phyloP scores from a whole-genome alignment of 2,888 invertebrate genomes.

The Pseudanteris insignis region DNA sequence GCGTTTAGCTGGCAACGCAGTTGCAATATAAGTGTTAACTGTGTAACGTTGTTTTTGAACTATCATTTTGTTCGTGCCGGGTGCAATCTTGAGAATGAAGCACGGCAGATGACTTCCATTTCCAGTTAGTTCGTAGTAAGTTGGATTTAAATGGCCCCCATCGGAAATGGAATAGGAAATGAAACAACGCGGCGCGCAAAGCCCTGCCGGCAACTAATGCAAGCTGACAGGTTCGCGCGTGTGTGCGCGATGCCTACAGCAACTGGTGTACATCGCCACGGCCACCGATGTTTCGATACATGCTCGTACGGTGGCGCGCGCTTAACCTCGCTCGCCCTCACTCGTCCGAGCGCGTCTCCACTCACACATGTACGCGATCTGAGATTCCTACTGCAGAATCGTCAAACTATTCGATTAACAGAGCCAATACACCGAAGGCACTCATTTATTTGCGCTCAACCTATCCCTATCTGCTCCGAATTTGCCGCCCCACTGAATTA shows the following conservation, averaged over 20 bases:
- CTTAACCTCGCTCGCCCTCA: too few relatives aligned
- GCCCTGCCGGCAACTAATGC: slow-evolving; percentile 43
- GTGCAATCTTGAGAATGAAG: slow-evolving; percentile 44
- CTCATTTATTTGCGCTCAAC: slow-evolving; percentile 35
- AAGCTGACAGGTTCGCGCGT: slow-evolving; percentile 32
- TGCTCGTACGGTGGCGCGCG: too few relatives aligned
- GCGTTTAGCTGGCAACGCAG: too few relatives aligned
- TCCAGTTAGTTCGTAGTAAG: slow-evolving; percentile 58
- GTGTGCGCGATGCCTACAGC: slow-evolving; percentile 31
- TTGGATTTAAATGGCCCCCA: slow-evolving; percentile 61
- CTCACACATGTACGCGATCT: slow-evolving; percentile 18
- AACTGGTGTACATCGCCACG: slow-evolving; percentile 22
- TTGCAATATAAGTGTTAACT: slow-evolving; percentile 36
- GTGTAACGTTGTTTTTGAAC: slow-evolving; percentile 31
- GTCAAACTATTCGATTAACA: slow-evolving; percentile 46
- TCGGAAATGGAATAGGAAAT: slow-evolving; percentile 64
- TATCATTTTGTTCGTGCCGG: slow-evolving; percentile 34
- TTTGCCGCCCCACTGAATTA: slow-evolving; percentile 24
- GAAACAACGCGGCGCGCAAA: slow-evolving; percentile 55
- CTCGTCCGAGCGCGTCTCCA: not conserved
- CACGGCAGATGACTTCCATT: slow-evolving; percentile 54
- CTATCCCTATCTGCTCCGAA: slow-evolving; percentile 27
- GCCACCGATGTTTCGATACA: slow-evolving; percentile 40
- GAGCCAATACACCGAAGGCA: slow-evolving; percentile 38
- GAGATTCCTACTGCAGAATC: slow-evolving; percentile 44